Percentiles rank a stretch among this genome's conserved stretches.
These are phyloP conservation scores for Atrichornis clamosus DNA, from an alignment of 2,113 vertebrate species.

Conservation along the genomic window DNA sequence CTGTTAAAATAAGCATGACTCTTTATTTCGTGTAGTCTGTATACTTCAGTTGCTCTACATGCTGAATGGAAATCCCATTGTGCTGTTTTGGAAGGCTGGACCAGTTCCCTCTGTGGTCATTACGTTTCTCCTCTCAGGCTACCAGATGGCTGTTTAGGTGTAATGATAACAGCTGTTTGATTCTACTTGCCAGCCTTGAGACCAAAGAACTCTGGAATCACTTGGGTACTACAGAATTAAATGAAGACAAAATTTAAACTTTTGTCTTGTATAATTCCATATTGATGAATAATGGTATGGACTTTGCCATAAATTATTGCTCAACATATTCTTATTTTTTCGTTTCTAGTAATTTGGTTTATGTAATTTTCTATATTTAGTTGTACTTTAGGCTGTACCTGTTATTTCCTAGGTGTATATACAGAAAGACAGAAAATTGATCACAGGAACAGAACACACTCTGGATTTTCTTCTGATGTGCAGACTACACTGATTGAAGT, in stretches of 20 bases:
- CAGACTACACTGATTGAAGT: conserved; percentile 4
- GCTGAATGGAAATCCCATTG: background rate
- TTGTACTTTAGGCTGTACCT: background rate
- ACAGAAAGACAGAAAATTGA: conserved; percentile 4
- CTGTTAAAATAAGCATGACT: background rate
- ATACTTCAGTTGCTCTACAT: background rate
- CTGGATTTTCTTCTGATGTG: conserved; percentile 47
- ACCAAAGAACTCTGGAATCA: background rate
- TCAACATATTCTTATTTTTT: background rate
- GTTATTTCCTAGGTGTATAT: conserved; percentile 54
- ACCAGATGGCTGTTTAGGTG: conserved; percentile 3
- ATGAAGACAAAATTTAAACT: background rate
- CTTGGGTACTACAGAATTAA: background rate
- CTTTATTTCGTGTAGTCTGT: background rate
- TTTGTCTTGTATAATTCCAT: background rate
- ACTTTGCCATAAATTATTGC: background rate
- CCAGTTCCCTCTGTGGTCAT: background rate
- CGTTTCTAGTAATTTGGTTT: background rate
- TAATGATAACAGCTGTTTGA: background rate
- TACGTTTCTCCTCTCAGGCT: background rate
- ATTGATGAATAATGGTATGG: background rate
- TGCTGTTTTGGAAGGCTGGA: background rate
- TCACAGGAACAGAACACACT: background rate
- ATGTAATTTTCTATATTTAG: background rate
- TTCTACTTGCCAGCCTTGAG: background rate